These are phyloP conservation scores for Lagopus muta DNA, from an alignment of 2,113 vertebrate species.

Conservation along the genomic window DNA sequence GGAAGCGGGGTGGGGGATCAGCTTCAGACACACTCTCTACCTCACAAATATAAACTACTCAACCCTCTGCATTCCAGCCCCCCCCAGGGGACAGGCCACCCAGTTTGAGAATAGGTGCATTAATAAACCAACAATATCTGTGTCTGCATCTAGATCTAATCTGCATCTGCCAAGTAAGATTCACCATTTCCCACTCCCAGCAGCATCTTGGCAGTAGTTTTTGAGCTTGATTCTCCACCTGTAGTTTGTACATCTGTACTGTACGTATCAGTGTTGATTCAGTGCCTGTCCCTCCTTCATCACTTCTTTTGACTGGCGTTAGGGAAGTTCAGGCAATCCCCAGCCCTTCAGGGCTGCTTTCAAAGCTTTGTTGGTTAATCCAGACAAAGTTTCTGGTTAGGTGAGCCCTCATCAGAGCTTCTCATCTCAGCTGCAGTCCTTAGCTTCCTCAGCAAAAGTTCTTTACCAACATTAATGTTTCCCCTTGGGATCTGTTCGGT, in stretches of 20 bases:
- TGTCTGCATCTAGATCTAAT: constrained; percentile 63
- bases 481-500: neutral
- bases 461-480: neutral
- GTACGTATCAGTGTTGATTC: neutral
- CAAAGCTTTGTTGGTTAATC: neutral
- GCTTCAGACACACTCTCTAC: neutral
- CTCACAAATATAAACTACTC: constrained; percentile 38
- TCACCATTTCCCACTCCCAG: constrained; percentile 23
- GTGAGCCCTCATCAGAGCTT: neutral
- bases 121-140: constrained; percentile 59
- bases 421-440: neutral
- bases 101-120: constrained; percentile 20
- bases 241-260: neutral
- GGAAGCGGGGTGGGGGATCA: neutral
- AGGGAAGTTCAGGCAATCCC: neutral
- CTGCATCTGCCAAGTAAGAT: neutral
- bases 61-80: constrained; percentile 30
- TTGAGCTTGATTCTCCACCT: constrained; percentile 36
- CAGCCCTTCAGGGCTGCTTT: neutral
- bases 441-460: neutral
- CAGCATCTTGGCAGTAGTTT: constrained; percentile 11
- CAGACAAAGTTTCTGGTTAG: neutral
- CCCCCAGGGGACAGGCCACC: constrained; percentile 32
- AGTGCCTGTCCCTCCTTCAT: neutral
- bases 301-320: neutral